Base-by-base conservation (phyloP, 2,888 invertebrate genomes). In the Leuctra nigra region DNA sequence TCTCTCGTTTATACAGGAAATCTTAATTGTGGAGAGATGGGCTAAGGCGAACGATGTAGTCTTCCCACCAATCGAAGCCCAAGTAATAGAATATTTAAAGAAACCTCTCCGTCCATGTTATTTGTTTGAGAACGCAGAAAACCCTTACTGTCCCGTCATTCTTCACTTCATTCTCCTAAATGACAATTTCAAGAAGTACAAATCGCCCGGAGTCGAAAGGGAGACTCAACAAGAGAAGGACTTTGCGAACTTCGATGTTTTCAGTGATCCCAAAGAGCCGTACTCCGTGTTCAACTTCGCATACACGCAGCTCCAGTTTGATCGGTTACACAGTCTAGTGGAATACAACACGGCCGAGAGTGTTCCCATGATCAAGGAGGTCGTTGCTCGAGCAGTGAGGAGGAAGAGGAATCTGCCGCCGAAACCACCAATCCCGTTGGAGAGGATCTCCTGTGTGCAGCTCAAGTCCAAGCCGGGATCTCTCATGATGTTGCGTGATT, bases 211-310 rank as follows among this genome's bases (percentile, higher is more conserved):
- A 41, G 67, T 72, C 4, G 67, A 64, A 47, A 62, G 74, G 48
- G 64, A 65, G 41, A 71, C 71, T 0, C 62, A 68, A 44, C 71
- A 73, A 56, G 74, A 75, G 55, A 64, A 64, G 14, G 66, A 68
- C 2, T 73, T 72, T 62, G 74, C 69, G 1, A 65, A 73, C 60
- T 74, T 74, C 63, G 66, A 67, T 39, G 65, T 75, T 6, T 75
- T 73, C 64, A 70, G 71, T 56, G 72, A 73, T 60, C 68, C 69
- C 1, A 62, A 66, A 4, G 66, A 68, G 4, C 68, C 73, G 1
- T 75, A 70, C 62, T 72, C 73, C 6, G 71, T 73, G n/a, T 73
- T 70, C 63, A 74, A 74, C 63, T 74, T 75, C 63, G 68, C 67
- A 35, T 75, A 73, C 64, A 66, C 69, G 1, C 63, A 69, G 25